A percentile compares a stretch with the other conserved stretches of the same genome.
Evolutionary conservation across 53 echinoderm and acorn worm genomes (phyloP).

Genomic region (Patiria pectinifera): DNA sequence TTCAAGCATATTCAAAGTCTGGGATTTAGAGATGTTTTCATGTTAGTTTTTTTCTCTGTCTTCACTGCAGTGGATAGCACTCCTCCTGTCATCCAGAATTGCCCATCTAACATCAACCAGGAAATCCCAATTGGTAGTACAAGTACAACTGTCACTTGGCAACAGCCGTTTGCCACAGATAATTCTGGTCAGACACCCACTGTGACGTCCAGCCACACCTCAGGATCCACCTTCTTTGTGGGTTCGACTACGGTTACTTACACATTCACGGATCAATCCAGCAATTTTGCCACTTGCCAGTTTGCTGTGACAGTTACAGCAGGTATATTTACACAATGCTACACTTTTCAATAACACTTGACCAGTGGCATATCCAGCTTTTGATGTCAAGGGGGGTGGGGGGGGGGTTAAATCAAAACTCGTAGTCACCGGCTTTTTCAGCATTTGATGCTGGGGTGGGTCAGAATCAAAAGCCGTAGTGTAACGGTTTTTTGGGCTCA

Average conservation of each 20-base stretch:
- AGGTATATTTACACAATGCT: too few relatives aligned
- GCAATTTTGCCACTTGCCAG: not conserved
- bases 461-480: too few relatives aligned
- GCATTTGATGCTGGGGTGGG: too few relatives aligned
- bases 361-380: too few relatives aligned
- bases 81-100: not conserved
- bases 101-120: conserved; percentile 13
- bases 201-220: not conserved
- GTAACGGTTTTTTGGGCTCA: too few relatives aligned
- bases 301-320: not conserved
- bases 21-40: too few relatives aligned
- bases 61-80: not conserved
- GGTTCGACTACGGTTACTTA: conserved; percentile 26
- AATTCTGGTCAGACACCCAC: conserved; percentile 24
- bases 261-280: not conserved
- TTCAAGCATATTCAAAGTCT: too few relatives aligned
- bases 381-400: too few relatives aligned
- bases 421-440: too few relatives aligned
- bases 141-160: conserved; percentile 4
- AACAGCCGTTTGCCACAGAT: not conserved
- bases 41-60: not conserved
- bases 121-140: not conserved
- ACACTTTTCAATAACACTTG: too few relatives aligned
- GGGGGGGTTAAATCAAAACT: too few relatives aligned
- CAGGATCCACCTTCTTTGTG: not conserved